These are phyloP conservation scores for Pyxicephalus adspersus DNA, from an alignment of 2,113 vertebrate genomes.

Conservation along the genomic window DNA sequence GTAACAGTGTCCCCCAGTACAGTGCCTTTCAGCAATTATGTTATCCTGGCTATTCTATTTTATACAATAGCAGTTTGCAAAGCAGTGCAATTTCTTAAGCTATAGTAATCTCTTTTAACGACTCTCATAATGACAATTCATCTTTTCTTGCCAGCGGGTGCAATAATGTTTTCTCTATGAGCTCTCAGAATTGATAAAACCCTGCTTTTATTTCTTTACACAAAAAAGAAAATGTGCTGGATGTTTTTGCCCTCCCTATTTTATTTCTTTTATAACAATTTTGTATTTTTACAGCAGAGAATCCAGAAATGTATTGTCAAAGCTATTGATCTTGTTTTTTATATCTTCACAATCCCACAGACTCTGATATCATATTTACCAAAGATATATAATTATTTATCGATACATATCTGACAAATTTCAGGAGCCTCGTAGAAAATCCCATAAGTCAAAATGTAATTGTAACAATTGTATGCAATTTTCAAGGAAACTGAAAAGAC, in stretches of 20 bases:
- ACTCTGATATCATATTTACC: conserved; percentile 38
- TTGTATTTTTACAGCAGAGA: conserved; percentile 14
- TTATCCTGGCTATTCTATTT: too few relatives aligned
- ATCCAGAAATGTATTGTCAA: conserved; percentile 36
- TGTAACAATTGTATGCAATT: neutral
- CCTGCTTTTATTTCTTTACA: neutral
- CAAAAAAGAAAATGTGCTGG: neutral
- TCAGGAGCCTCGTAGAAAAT: conserved; percentile 32
- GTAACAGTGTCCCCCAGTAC: too few relatives aligned
- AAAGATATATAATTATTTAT: conserved; percentile 42
- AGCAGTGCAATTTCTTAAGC: too few relatives aligned
- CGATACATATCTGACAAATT: conserved; percentile 33
- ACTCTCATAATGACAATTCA: too few relatives aligned
- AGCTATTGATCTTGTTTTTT: conserved; percentile 36
- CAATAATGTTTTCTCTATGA: conserved; percentile 14
- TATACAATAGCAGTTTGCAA: too few relatives aligned
- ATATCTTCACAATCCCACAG: conserved; percentile 28
- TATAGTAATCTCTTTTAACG: too few relatives aligned
- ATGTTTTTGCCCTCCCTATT: conserved; percentile 12
- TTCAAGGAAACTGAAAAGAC: conserved; percentile 16
- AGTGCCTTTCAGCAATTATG: too few relatives aligned
- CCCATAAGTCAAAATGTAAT: conserved; percentile 20
- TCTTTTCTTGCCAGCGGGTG: neutral
- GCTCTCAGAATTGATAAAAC: conserved; percentile 18
- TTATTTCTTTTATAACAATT: conserved; percentile 29